phyloP scores from a whole-genome alignment of 2,888 invertebrate species.

The Hartigia nigra region DNA sequence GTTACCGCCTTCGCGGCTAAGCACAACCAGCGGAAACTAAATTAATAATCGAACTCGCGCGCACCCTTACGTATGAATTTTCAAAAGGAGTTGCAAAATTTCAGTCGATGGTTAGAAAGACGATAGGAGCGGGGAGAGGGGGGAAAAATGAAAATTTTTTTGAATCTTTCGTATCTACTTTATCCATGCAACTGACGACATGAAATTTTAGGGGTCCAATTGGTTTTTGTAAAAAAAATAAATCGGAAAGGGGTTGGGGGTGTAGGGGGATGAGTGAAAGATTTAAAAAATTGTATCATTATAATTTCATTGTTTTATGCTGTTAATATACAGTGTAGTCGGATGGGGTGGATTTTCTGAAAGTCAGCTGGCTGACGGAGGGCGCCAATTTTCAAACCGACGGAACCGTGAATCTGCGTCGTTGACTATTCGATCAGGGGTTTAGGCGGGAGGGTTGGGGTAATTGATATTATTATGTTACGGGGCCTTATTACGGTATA shows the following conservation, averaged over 20 bases:
- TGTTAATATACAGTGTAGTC: neutral
- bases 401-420: slow-evolving; percentile 53
- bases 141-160: too few relatives aligned
- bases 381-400: slow-evolving; percentile 51
- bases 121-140: too few relatives aligned
- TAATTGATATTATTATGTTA: slow-evolving; percentile 60
- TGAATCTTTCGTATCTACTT: too few relatives aligned
- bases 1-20: slow-evolving; percentile 54
- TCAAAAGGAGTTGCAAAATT: too few relatives aligned
- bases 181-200: too few relatives aligned
- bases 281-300: neutral
- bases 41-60: slow-evolving; percentile 8
- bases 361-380: slow-evolving; percentile 27
- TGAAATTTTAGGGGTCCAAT: neutral
- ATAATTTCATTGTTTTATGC: neutral
- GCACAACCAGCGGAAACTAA: slow-evolving; percentile 42
- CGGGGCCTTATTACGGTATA: slow-evolving; percentile 56
- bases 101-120: too few relatives aligned
- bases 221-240: neutral
- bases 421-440: neutral
- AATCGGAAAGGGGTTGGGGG: neutral
- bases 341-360: neutral
- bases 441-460: slow-evolving; percentile 22
- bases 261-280: neutral
- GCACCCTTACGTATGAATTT: neutral